phyloP scores from a whole-genome alignment of 2,797 vertebrate genomes.

The Sorex maritimensis region DNA sequence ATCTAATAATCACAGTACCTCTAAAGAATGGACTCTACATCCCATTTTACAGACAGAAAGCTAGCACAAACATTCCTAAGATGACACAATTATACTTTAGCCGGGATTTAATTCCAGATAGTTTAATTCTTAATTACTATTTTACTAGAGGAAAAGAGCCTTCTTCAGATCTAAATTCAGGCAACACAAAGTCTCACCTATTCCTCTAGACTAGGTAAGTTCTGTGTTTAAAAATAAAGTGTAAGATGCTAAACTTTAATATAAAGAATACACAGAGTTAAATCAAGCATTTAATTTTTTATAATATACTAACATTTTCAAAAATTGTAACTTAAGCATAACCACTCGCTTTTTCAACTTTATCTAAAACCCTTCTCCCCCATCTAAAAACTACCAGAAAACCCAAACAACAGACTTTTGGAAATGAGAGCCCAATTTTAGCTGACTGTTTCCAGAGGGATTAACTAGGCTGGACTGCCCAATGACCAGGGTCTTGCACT shows the following conservation, averaged over 20 bases:
- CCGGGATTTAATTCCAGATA: constrained; percentile 33
- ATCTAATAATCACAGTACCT: constrained; percentile 41
- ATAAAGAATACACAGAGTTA: constrained; percentile 33
- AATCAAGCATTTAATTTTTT: constrained; percentile 47
- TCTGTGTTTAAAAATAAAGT: constrained; percentile 50
- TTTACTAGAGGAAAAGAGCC: constrained; percentile 30
- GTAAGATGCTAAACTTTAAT: constrained; percentile 42
- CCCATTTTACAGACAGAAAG: constrained; percentile 43
- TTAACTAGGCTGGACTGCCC: constrained; percentile 56
- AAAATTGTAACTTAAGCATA: constrained; percentile 56
- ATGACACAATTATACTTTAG: constrained; percentile 28
- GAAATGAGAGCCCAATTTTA: constrained; percentile 49
- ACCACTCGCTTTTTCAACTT: constrained; percentile 42
- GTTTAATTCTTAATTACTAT: constrained; percentile 55
- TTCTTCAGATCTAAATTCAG: constrained; percentile 67
- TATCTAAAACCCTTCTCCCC: constrained; percentile 17
- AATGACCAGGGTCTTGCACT: constrained; percentile 57
- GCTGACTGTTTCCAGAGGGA: constrained; percentile 44
- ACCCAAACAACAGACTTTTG: constrained; percentile 60
- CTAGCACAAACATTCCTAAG: constrained; percentile 42
- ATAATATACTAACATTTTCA: constrained; percentile 48
- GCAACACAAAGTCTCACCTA: constrained; percentile 43
- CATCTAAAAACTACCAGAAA: constrained; percentile 48
- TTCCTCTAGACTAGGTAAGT: not conserved
- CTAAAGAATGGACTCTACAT: constrained; percentile 2